Percentiles rank a stretch among this genome's conserved stretches.
Evolutionary conservation across 2,888 invertebrate species (phyloP).

Genomic region (Apamea crenata): DNA sequence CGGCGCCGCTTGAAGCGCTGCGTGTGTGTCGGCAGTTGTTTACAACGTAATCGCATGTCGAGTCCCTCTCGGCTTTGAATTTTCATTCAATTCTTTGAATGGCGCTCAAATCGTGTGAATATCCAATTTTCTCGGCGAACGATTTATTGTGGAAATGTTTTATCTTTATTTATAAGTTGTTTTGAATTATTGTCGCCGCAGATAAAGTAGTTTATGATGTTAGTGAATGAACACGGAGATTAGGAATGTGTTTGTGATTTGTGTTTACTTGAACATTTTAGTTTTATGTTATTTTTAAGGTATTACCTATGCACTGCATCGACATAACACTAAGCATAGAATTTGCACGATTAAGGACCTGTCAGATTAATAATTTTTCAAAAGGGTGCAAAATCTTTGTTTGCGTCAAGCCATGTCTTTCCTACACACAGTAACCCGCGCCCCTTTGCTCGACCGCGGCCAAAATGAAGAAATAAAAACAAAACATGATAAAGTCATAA

Average conservation of each 20-base stretch:
- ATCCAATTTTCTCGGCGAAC: constrained; percentile 65
- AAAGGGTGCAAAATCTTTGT: background rate
- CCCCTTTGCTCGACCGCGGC: background rate
- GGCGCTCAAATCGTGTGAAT: constrained; percentile 77
- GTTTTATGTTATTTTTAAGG: background rate
- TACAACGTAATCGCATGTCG: constrained; percentile 83
- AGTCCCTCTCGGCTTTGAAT: constrained; percentile 69
- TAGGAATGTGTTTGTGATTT: background rate
- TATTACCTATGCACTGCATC: background rate
- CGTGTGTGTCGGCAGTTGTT: constrained; percentile 82
- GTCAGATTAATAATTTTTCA: background rate
- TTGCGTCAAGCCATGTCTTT: too few species aligned
- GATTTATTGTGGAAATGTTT: constrained; percentile 58
- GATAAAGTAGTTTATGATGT: constrained; percentile 19
- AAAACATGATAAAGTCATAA: constrained; percentile 72
- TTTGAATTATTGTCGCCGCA: constrained; percentile 27
- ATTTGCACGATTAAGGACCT: background rate
- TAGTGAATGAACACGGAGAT: background rate
- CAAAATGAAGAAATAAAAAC: constrained; percentile 65
- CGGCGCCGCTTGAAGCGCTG: constrained; percentile 81
- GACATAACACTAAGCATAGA: background rate
- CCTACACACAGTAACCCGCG: background rate
- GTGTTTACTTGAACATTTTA: background rate
- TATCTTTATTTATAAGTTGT: constrained; percentile 48
- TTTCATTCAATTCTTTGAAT: constrained; percentile 79